Percentiles rank a stretch among this genome's conserved stretches.
Conservation (phyloP, 2,797 vertebrate species). For the Hypotaenidia philippensis region DNA sequence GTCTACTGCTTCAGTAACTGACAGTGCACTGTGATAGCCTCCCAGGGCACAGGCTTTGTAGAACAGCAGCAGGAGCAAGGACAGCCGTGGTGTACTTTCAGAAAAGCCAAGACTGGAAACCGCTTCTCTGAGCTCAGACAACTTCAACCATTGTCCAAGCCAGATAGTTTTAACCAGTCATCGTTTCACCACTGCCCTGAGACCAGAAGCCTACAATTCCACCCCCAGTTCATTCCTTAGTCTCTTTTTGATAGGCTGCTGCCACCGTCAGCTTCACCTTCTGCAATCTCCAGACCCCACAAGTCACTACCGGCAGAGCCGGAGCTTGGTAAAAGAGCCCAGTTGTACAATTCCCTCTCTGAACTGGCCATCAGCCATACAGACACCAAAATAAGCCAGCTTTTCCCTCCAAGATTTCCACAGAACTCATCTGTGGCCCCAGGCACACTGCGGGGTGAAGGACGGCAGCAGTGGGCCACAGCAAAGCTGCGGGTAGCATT, state of each 20-base stretch:
- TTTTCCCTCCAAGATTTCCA: not conserved
- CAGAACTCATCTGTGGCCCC: not conserved
- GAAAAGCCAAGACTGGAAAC: not conserved
- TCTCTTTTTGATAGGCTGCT: not conserved
- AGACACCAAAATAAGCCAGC: not conserved
- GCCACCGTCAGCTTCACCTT: constrained; percentile 1
- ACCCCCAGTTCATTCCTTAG: not conserved
- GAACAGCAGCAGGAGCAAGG: not conserved
- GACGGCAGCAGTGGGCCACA: fast-evolving
- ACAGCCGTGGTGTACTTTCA: not conserved
- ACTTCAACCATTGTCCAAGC: not conserved
- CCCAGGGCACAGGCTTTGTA: not conserved
- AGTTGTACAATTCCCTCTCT: not conserved
- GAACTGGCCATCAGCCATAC: not conserved
- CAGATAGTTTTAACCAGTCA: not conserved
- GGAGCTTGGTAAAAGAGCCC: not conserved
- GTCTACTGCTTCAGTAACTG: not conserved
- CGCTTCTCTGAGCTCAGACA: not conserved
- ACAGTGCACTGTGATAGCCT: not conserved
- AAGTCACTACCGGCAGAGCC: not conserved
- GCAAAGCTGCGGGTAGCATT: not conserved
- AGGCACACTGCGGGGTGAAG: not conserved
- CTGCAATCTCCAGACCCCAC: not conserved
- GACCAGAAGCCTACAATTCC: not conserved
- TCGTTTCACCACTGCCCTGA: not conserved